Percentiles rank a stretch among this genome's conserved stretches.
These are phyloP conservation scores for Brachyopa scutellaris DNA, from an alignment of 2,888 invertebrate genomes.

Conservation along the genomic window DNA sequence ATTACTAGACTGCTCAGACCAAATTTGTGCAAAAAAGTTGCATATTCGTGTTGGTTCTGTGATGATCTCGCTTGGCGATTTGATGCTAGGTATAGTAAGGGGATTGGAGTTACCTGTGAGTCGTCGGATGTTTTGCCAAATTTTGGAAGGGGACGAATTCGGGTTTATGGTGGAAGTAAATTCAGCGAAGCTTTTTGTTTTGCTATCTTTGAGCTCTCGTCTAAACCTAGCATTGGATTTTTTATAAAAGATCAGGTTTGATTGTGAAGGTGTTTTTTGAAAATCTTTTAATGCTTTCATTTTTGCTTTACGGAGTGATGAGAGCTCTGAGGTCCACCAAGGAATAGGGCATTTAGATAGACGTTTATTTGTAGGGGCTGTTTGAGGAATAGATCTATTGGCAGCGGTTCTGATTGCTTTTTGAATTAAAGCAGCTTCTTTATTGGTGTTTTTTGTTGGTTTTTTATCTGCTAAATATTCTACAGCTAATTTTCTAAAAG, in stretches of 20 bases:
- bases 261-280: constrained; percentile 20
- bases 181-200: too few relatives aligned
- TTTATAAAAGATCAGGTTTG: neutral
- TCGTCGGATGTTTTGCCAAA: too few relatives aligned
- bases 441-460: neutral
- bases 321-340: neutral
- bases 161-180: constrained; percentile 27
- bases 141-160: neutral
- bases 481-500: neutral
- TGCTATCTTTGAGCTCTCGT: too few relatives aligned
- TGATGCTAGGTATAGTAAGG: neutral
- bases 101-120: constrained; percentile 18
- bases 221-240: constrained; percentile 11
- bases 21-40: constrained; percentile 2
- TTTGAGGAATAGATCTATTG: neutral
- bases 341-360: neutral
- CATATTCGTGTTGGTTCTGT: constrained; percentile 15
- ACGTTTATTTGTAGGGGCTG: neutral
- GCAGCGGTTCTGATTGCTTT: constrained; percentile 27
- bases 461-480: constrained; percentile 4
- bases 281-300: constrained; percentile 14
- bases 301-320: constrained; percentile 4
- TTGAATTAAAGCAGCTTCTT: constrained; percentile 1
- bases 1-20: too few relatives aligned
- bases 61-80: neutral